Evolutionary conservation across 2,888 invertebrate species (phyloP), one percentile per base, ranked within the genome.

Genomic region (Drosophila rellima): DNA sequence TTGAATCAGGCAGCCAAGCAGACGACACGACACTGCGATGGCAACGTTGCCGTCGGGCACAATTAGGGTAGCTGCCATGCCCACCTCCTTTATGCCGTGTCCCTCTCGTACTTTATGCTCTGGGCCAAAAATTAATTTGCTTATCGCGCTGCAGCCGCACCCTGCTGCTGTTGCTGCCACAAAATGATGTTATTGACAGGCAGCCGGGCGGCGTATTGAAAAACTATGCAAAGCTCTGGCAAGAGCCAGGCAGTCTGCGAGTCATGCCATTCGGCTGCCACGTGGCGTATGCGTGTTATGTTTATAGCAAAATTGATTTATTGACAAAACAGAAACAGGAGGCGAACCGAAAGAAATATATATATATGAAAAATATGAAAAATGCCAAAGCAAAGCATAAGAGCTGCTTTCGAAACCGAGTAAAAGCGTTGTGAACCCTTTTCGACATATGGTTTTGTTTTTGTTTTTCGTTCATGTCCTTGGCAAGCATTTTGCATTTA

Each of bases 241-340:
- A 33, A 18, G n/a, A 26, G 35, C 13, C 2, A 37, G 39, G 15
- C 48, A 44, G 44, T 11, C 33, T 57, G 44, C 13, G 11, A 50
- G 52, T 17, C 18, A 26, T n/a, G 35, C 51, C 33, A 31, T 26
- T 13, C 26, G 31, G 67, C 55, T 59, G 69, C 80, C 88, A 88
- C 70, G 80, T 81, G 74, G 83, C 88, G 88, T 85, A 78, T 84
- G 88, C 84, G 88, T 88, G 84, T 80, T 84, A 74, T 87, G 82
- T 80, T 88, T 80, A 84, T 84, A 78, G 73, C 77, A 62, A 79
- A 90, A 89, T 90, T 89, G 89, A 89, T 89, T 89, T 89, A 89
- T 89, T 90, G 89, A 89, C 87, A 89, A 88, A 89, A 89, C 89
- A 74, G 63, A 44, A 80, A 82, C 74, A 74, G 61, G 47, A 60